Evolutionary conservation across 2,888 invertebrate genomes (phyloP), one percentile per base, ranked within the genome.

Genomic region (Cecidostiba fungosa): DNA sequence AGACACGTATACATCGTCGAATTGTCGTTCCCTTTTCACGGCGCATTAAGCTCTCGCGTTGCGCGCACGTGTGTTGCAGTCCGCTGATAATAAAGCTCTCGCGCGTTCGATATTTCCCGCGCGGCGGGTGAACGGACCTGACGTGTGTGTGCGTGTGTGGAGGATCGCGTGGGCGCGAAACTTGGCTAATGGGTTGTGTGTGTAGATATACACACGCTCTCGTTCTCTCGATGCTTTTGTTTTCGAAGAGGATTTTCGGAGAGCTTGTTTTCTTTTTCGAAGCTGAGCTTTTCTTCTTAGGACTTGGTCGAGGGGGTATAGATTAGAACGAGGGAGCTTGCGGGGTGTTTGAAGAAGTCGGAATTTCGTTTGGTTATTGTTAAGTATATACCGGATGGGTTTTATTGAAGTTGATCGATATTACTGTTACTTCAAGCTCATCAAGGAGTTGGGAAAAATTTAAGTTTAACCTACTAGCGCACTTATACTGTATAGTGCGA

Each of bases 21-120:
- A 32, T 36, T 72, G 36, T 72, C 32, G 32, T 72, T 72, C 72
- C 36, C 43, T 43, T 43, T 73, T 47, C 73, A 73, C 73, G 73
- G 73, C 23, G 47, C 73, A 73, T 73, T 69, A 69, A 69, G 36
- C 72, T n/a, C 19, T 29, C 23, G 36, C 39, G 36, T 50, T n/a
- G n/a, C 72, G 72, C 36, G 10, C 72, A 39, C 36, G 39, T 62
- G 62, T 72, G 16, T 72, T 72, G n/a, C 10, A 39, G 6, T 10
- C n/a, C 72, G 72, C 39, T 3, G n/a, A 43, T 39, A 72, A 39
- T 39, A 19, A 70, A 36, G 70, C 19, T 70, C 32, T 29, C 43
- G 50, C 50, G 50, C 50, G 50, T 50, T 50, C 50, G 50, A 50
- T 50, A 50, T 50, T 50, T 62, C 23, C 26, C 62, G 59, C 62